Base-by-base conservation (phyloP, 2,113 vertebrate species). In the Psettodes erumei region DNA sequence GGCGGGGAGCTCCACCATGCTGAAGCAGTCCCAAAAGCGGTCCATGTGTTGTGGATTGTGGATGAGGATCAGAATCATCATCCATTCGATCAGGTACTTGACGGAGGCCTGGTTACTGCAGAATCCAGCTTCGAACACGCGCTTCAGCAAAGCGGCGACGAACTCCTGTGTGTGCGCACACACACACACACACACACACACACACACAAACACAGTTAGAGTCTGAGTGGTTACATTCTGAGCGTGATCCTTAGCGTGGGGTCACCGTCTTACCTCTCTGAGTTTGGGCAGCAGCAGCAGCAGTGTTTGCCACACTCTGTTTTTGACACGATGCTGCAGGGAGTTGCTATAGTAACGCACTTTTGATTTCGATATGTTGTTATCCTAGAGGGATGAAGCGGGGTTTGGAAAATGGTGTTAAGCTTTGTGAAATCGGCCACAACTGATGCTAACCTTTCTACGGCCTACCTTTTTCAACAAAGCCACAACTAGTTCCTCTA, bases 1-100 rank as follows among this genome's bases (percentile, higher is more conserved):
- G 15, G 7, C 1, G 30, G n/a, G n/a, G 4, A 54, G 89, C 96
- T 96, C n/a, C 93, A 98, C 96, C 80, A 90, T 90, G 78, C 69
- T 93, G 90, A 98, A 98, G 71, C 96, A 97, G 74, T 81, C 76
- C 97, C 96, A 99, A 67, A 99, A 96, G 38, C 93, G 94, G 19
- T 94, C 90, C 33, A 97, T 91, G 77, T 94, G 94, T 0, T 94
- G 91, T 0, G 97, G 98, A 67, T 95, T 94, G 43, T 64, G 93
- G 73, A 95, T 86, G 15, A 99, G 95, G 76, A 95, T 94, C 84
- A 97, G 83, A 69, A 98, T 94, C 84, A 98, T 92, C 80, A 93
- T 88, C 98, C 98, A 99, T 81, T 98, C 96, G 23, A 98, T 95
- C 30, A 96, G 93, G 83, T 98, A 98, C 75, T 99, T 98, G 64